phyloP scores from a whole-genome alignment of 2,797 vertebrate genomes.

The Potorous gilbertii region DNA sequence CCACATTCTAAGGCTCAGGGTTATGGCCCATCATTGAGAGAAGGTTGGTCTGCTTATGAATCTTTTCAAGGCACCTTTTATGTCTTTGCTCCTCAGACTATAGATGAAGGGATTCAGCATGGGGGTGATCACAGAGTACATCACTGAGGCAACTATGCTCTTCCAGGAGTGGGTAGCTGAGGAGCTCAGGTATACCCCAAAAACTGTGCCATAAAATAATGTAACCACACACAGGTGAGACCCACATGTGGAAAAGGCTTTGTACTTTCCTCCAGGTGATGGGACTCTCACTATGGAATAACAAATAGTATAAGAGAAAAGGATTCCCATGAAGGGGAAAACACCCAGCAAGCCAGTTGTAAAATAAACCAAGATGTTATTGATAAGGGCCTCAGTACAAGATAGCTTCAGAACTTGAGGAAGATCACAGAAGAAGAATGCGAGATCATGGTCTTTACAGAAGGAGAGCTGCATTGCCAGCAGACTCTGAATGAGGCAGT shows the following conservation, averaged over 20 bases:
- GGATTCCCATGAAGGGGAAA: constrained; percentile 25
- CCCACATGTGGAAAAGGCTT: constrained; percentile 34
- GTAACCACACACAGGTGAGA: constrained; percentile 41
- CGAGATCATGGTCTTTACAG: constrained; percentile 25
- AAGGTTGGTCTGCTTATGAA: constrained; percentile 2
- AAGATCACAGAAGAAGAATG: constrained; percentile 64
- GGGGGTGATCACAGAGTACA: constrained; percentile 60
- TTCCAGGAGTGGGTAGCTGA: neutral
- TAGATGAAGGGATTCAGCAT: constrained; percentile 72
- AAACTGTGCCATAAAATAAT: constrained; percentile 52
- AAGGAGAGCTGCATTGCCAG: constrained; percentile 30
- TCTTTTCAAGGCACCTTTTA: constrained; percentile 46
- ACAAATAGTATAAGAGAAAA: constrained; percentile 58
- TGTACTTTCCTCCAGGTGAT: constrained; percentile 24
- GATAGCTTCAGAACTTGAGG: constrained; percentile 32
- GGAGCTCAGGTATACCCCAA: constrained; percentile 48
- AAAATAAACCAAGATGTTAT: constrained; percentile 13
- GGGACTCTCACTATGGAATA: constrained; percentile 46
- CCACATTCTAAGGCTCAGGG: neutral
- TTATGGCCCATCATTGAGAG: neutral
- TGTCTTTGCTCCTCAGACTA: constrained; percentile 63
- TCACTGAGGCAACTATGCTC: constrained; percentile 20
- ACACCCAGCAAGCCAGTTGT: constrained; percentile 54
- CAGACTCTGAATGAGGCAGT: constrained; percentile 45
- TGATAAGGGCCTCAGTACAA: constrained; percentile 54